phyloP scores from a whole-genome alignment of 2,888 invertebrate genomes.

The Ochropacha duplaris region DNA sequence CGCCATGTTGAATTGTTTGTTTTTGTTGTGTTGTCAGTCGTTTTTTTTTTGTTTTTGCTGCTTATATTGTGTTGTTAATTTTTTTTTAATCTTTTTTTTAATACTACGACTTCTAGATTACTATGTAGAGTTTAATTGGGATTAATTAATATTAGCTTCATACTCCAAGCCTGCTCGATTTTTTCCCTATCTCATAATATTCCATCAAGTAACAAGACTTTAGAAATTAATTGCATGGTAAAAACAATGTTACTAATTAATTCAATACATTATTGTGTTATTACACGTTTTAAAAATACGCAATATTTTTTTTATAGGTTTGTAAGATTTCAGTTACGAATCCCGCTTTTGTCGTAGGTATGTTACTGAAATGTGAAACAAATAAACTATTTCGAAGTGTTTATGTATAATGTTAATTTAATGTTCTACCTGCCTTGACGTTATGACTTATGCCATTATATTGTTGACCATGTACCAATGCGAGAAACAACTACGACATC shows the following conservation, averaged over 20 bases:
- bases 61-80: too few species aligned
- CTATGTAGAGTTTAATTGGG: not conserved
- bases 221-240: not conserved
- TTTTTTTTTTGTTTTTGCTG: conserved; percentile 31
- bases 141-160: too few species aligned
- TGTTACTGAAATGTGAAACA: not conserved
- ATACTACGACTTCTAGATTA: conserved; percentile 11
- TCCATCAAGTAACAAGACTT: not conserved
- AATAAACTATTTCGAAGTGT: not conserved
- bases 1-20: conserved; percentile 61
- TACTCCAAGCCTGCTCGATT: too few species aligned
- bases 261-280: too few species aligned
- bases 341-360: not conserved
- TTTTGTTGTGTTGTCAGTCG: conserved; percentile 44
- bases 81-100: conserved; percentile 3
- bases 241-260: not conserved
- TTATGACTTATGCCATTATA: not conserved
- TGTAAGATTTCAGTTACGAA: not conserved
- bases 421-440: not conserved
- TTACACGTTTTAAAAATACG: too few species aligned
- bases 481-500: not conserved
- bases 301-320: not conserved
- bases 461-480: not conserved
- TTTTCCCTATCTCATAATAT: not conserved
- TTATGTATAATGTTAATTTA: not conserved